phyloP scores from a whole-genome alignment of 2,888 invertebrate genomes.

The Acleris cristana region DNA sequence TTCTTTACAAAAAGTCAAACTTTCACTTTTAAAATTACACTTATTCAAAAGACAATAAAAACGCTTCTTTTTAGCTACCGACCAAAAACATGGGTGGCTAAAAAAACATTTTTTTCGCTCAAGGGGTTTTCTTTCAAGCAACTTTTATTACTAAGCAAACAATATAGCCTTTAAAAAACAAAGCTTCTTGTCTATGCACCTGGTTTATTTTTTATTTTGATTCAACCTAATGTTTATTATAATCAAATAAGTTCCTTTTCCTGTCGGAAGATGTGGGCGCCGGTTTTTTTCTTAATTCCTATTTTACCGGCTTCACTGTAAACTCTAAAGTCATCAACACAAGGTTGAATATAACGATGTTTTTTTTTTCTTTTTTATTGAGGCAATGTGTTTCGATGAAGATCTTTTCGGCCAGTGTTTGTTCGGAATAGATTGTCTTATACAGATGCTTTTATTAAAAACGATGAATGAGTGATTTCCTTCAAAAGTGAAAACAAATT shows the following conservation, averaged over 20 bases:
- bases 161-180: slow-evolving; percentile 66
- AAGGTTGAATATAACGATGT: slow-evolving; percentile 6
- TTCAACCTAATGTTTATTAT: slow-evolving; percentile 73
- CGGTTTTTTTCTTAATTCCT: slow-evolving; percentile 56
- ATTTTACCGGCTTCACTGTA: slow-evolving; percentile 11
- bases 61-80: slow-evolving; percentile 57
- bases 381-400: slow-evolving; percentile 71
- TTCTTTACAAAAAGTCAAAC: slow-evolving; percentile 49
- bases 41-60: slow-evolving; percentile 52
- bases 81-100: slow-evolving; percentile 50
- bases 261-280: slow-evolving; percentile 79
- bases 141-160: slow-evolving; percentile 71
- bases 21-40: slow-evolving; percentile 68
- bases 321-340: not conserved
- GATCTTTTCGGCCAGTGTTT: slow-evolving; percentile 60
- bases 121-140: slow-evolving; percentile 63
- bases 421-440: slow-evolving; percentile 66
- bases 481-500: slow-evolving; percentile 26
- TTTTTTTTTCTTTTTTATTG: slow-evolving; percentile 55
- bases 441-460: slow-evolving; percentile 65
- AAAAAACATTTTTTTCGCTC: slow-evolving; percentile 51
- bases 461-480: slow-evolving; percentile 39
- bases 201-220: slow-evolving; percentile 70
- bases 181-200: slow-evolving; percentile 64
- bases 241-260: slow-evolving; percentile 82